Base-by-base conservation (phyloP, 2,113 vertebrate genomes). In the Cheirogaleus medius region DNA sequence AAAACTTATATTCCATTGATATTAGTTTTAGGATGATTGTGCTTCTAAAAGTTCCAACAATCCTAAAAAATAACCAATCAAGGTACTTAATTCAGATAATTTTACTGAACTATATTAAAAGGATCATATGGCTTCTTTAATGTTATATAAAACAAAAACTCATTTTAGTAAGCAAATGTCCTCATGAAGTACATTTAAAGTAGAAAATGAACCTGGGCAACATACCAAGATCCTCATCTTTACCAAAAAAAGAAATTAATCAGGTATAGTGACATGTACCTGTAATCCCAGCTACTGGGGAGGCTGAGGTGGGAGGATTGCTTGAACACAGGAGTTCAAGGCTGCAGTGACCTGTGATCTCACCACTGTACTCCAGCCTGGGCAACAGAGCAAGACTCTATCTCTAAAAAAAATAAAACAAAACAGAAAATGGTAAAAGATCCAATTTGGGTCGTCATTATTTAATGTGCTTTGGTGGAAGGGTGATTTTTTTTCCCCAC, bases 1-100 rank as follows among this genome's bases (percentile, higher is more conserved):
- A n/a, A 54, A 69, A 88, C 23, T n/a, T 94, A 6, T 60, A 76
- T 74, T 86, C 37, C 47, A 68, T 87, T 92, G 56, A 17, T 81
- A 73, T 83, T 83, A 87, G 77, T 87, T 54, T 54, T 83, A 87
- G 54, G 18, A 95, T 81, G 18, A 73, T 11, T 93, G 64, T 52
- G 42, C 25, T 85, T 76, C 21, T 71, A 69, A 95, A 95, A 86
- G 9, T 73, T 90, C 15, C 77, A 29, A 87, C 66, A 56, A 82
- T 73, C 49, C 29, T 88, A 91, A 91, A 94, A 82, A 81, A 73
- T 78, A 92, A 96, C 49, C 95, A 90, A 89, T 89, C 71, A 91
- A 87, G 63, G 9, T 89, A 21, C 74, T 78, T 47, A 86, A 77
- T n/a, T 14, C 37, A 91, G n/a, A 66, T 95, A 90, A 92, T 64